Evolutionary conservation across 2,113 vertebrate genomes (phyloP).

Genomic region (Corapipo altera): DNA sequence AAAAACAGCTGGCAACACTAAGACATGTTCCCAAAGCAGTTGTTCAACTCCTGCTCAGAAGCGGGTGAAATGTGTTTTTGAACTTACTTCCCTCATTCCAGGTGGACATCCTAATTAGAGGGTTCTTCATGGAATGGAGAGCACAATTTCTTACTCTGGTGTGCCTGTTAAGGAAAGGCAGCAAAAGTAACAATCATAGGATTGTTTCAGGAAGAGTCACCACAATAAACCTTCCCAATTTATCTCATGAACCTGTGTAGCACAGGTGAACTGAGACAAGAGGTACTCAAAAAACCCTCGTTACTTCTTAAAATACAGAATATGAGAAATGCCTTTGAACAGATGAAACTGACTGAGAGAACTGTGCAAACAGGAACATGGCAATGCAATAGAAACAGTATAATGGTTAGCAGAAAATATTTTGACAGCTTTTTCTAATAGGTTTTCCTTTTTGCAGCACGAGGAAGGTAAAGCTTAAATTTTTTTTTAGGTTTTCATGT

Average conservation of each 20-base stretch:
- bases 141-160: neutral
- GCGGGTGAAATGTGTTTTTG: neutral
- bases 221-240: neutral
- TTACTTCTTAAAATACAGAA: neutral
- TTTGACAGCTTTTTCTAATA: neutral
- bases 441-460: neutral
- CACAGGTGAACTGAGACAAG: neutral
- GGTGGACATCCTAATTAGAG: neutral
- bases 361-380: neutral
- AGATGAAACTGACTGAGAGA: neutral
- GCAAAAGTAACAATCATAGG: neutral
- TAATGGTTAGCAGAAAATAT: neutral
- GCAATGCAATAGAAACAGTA: neutral
- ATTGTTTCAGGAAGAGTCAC: neutral
- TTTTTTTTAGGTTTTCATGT: neutral
- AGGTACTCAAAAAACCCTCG: neutral
- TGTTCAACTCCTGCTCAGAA: neutral
- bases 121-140: neutral
- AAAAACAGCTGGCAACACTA: conserved; percentile 14
- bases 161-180: conserved; percentile 6
- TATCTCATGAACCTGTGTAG: neutral
- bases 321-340: neutral
- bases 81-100: neutral
- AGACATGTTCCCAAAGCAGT: neutral
- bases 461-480: neutral